These are phyloP conservation scores for Cheilinus undulatus DNA, from an alignment of 2,113 vertebrate genomes.

Conservation along the genomic window DNA sequence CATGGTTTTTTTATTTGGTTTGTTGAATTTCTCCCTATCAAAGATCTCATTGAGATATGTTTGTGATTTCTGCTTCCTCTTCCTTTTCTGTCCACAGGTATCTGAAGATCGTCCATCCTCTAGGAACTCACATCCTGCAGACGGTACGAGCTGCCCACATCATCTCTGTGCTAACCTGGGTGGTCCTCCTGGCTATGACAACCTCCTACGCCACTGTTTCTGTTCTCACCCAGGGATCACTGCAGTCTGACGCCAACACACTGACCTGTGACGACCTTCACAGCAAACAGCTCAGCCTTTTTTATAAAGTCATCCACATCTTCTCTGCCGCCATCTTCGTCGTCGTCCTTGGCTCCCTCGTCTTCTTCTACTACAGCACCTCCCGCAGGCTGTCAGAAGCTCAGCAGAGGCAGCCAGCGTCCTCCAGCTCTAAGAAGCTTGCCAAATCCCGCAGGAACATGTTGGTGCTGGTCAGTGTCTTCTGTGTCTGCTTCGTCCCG, in stretches of 20 bases:
- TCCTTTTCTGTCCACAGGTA: constrained; percentile 66
- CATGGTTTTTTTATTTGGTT: no score
- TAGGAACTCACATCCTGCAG: constrained; percentile 66
- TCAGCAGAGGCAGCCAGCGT: constrained; percentile 13
- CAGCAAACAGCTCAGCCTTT: neutral
- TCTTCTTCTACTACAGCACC: constrained; percentile 72
- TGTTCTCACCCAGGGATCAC: neutral
- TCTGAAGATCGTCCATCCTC: constrained; percentile 77
- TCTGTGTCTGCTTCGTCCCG: constrained; percentile 82
- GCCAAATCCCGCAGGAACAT: constrained; percentile 75
- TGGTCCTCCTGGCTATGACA: constrained; percentile 37
- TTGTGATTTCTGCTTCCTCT: neutral
- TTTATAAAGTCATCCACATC: constrained; percentile 65
- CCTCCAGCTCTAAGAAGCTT: constrained; percentile 48
- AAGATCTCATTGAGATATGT: no score
- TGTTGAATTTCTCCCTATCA: no score
- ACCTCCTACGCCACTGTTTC: constrained; percentile 61
- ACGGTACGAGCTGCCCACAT: constrained; percentile 46
- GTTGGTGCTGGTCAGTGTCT: constrained; percentile 75
- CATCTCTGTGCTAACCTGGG: constrained; percentile 71
- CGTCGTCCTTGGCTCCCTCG: constrained; percentile 64
- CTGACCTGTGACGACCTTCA: constrained; percentile 53
- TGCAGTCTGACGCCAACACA: rapidly evolving
- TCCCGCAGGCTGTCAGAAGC: constrained; percentile 49
- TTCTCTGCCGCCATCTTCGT: constrained; percentile 62